Evolutionary conservation across 2,888 invertebrate genomes (phyloP).

Genomic region (Monochamus alternatus): DNA sequence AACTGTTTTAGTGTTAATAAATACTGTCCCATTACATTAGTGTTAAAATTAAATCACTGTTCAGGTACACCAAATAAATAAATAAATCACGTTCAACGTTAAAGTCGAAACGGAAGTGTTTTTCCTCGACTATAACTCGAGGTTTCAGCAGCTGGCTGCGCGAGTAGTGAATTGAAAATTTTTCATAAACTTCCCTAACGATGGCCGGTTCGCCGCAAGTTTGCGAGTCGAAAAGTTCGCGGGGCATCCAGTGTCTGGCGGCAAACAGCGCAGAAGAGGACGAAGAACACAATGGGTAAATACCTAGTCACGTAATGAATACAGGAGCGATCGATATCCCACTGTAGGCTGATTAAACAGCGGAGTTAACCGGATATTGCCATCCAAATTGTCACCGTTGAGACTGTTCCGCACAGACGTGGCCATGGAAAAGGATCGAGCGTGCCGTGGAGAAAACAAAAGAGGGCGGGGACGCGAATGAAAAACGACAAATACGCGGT

Average conservation of each 20-base stretch:
- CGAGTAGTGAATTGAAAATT: conserved; percentile 20
- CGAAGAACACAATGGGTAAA: conserved; percentile 59
- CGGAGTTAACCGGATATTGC: conserved; percentile 69
- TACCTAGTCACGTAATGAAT: conserved; percentile 66
- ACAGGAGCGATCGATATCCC: conserved; percentile 68
- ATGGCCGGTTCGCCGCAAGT: conserved; percentile 27
- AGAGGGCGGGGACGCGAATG: neutral
- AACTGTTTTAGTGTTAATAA: too few species aligned
- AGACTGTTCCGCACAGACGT: conserved; percentile 39
- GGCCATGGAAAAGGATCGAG: conserved; percentile 25
- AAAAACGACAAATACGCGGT: neutral
- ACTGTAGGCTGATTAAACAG: conserved; percentile 69
- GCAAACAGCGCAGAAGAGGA: conserved; percentile 46
- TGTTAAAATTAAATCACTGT: too few species aligned
- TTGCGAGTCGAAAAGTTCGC: conserved; percentile 33
- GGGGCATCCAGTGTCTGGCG: conserved; percentile 35
- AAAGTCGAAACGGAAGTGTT: too few species aligned
- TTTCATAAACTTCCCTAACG: conserved; percentile 31
- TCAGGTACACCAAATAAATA: too few species aligned
- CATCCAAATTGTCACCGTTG: conserved; percentile 68
- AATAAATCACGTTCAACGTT: too few species aligned
- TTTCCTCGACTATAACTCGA: neutral
- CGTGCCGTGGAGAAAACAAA: conserved; percentile 3
- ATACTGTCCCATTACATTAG: too few species aligned
- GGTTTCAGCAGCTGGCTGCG: neutral